Evolutionary conservation across 2,888 invertebrate genomes (phyloP), one percentile per base, ranked within the genome.

Genomic region (Stictocephala bisonia): DNA sequence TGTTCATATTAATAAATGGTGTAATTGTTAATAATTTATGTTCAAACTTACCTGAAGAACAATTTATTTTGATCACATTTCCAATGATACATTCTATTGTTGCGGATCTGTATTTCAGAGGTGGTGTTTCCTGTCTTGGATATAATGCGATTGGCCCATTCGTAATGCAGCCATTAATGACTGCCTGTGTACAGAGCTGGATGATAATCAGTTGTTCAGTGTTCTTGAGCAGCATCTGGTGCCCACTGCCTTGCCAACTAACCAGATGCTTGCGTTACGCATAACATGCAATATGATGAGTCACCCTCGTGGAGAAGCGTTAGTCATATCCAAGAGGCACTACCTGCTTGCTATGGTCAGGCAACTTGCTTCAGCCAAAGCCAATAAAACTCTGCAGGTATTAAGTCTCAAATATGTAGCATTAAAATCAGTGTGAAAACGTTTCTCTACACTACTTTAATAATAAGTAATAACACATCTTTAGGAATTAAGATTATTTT

Each of bases 111-210:
- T n/a, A 29, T 81, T 80, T 1, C 74, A 87, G 93, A 93, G 81
- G 88, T 91, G 76, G 86, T 96, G 0, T 96, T 97, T 82, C 98
- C 98, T 0, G 93, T 92, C 3, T 84, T 99, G 78, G 98, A 99
- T 82, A 86, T 97, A 3, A 87, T 95, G 13, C 88, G 98, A 77
- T 85, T 97, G 81, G 93, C 94, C 0, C 88, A n/a, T 97, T 41
- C 89, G 94, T 53, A 90, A 90, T 77, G 88, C 89, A 80, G 85
- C 87, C 2, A 86, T 93, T 4, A 90, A 90, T 77, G 82, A 85
- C 4, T 79, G 84, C 53, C 83, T 91, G 58, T 86, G 87, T 80
- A 80, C 82, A 69, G 81, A 83, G 69, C 82, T 83, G 35, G 78
- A 80, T 77, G 80, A 87, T 83, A 81, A 86, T 84, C 85, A 80